Evolutionary conservation across 2,113 vertebrate genomes (phyloP).

Genomic region (Falcunculus frontatus): DNA sequence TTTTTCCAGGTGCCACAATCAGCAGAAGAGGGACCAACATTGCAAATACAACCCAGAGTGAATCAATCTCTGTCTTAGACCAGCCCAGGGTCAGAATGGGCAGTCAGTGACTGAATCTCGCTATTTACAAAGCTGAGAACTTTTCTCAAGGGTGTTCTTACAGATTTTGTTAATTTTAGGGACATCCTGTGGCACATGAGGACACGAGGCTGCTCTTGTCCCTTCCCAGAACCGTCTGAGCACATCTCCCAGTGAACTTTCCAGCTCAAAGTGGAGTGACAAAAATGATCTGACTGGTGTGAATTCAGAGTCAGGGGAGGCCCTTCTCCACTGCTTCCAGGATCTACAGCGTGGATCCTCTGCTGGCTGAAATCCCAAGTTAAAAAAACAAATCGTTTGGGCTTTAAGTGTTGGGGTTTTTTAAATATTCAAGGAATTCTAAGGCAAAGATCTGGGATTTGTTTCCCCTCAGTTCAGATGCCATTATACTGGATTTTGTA

Average conservation of each 20-base stretch:
- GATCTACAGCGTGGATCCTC: not conserved
- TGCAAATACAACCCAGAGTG: not conserved
- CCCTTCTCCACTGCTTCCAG: not conserved
- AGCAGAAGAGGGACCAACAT: not conserved
- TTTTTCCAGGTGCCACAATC: not conserved
- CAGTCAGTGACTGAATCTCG: not conserved
- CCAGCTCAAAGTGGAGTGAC: not conserved
- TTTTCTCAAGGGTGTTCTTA: not conserved
- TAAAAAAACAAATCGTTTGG: fast-evolving
- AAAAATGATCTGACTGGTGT: not conserved
- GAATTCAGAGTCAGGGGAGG: not conserved
- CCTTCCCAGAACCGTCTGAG: not conserved
- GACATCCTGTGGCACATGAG: fast-evolving
- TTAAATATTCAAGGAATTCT: not conserved
- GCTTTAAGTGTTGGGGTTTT: fast-evolving
- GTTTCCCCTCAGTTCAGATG: not conserved
- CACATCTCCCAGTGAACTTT: not conserved
- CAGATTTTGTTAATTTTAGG: not conserved
- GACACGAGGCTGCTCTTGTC: not conserved
- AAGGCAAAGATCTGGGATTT: not conserved
- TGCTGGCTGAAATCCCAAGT: not conserved
- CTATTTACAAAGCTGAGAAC: not conserved
- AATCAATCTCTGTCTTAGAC: not conserved
- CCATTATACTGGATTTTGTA: not conserved
- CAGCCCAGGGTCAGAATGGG: not conserved